Conservation (phyloP, 2,113 vertebrate species). For the Dendrocopos noguchii region DNA sequence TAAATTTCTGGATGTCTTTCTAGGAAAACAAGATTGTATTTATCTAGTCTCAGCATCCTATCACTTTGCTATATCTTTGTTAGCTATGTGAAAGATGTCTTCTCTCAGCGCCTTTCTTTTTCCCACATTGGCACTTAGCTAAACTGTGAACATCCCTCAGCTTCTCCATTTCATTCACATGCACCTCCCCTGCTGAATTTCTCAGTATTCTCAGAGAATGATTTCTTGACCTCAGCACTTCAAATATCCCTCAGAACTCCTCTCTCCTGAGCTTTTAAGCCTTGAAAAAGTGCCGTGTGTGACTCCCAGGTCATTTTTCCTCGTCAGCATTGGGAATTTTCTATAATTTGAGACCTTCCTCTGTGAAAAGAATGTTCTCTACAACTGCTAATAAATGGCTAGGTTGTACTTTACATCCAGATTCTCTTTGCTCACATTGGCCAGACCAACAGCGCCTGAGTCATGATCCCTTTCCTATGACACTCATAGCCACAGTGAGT, state of each 20-base stretch:
- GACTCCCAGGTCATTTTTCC: neutral
- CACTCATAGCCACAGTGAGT: neutral
- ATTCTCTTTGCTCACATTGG: neutral
- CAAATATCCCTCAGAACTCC: neutral
- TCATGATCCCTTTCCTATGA: neutral
- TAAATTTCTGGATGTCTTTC: neutral
- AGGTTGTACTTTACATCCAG: neutral
- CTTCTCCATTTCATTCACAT: neutral
- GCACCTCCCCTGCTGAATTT: neutral
- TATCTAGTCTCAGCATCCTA: neutral
- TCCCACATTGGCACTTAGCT: neutral
- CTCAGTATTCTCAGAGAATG: neutral
- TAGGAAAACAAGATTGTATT: neutral
- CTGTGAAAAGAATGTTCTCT: neutral
- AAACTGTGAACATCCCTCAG: neutral
- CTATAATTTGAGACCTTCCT: neutral
- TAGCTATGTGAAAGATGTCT: neutral
- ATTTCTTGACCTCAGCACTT: constrained; percentile 19
- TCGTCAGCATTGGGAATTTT: neutral
- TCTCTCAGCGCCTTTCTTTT: neutral
- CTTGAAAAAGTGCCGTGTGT: neutral
- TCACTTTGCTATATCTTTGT: neutral
- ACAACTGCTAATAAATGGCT: neutral
- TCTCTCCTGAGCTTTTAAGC: neutral
- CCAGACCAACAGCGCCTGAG: neutral